Evolutionary conservation across 2,888 invertebrate species (phyloP), one percentile per base, ranked within the genome.

Genomic region (Plebejus argus): DNA sequence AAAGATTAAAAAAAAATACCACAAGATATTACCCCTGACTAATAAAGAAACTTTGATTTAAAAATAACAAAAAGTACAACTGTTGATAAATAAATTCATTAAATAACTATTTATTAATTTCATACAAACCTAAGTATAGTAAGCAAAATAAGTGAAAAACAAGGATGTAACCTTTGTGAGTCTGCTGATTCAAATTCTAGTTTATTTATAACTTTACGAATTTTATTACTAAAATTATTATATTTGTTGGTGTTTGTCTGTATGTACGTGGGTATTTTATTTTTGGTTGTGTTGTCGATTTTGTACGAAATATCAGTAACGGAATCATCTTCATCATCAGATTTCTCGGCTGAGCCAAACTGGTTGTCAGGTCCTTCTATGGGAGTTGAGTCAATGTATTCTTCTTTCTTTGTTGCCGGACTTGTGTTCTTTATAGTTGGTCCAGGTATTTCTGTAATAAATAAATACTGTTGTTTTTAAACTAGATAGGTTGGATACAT

Each of bases 271-370:
- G 83, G 81, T 61, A 88, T 86, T 83, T 86, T 90, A 81, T 90
- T 85, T 49, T 83, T 88, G 23, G 84, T 86, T 39, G 84, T 83
- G 81, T 83, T 84, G 23, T 80, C 82, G 75, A 80, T 84, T 78
- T 83, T 82, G 70, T 80, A 78, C 79, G 80, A 83, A 80, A 80
- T 79, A 72, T 88, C 88, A n/a, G 84, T 86, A 1, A 81, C 82
- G 10, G 82, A 76, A 61, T 93, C 93, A 76, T 95, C 95, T 84
- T 95, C 95, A 81, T 96, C 96, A 83, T 96, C 95, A 80, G 96
- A 96, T 81, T 95, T 95, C 86, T 97, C 97, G 39, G 96, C 96
- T 18, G 96, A 96, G 35, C 96, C 96, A 81, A 95, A 96, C 84
- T 96, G 96, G 84, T 96, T 95, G 86, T 96, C 96, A 81, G 96